Percentiles rank a stretch among this genome's conserved stretches.
phyloP scores from a whole-genome alignment of 2,888 invertebrate species.

The Ametastegia equiseti region DNA sequence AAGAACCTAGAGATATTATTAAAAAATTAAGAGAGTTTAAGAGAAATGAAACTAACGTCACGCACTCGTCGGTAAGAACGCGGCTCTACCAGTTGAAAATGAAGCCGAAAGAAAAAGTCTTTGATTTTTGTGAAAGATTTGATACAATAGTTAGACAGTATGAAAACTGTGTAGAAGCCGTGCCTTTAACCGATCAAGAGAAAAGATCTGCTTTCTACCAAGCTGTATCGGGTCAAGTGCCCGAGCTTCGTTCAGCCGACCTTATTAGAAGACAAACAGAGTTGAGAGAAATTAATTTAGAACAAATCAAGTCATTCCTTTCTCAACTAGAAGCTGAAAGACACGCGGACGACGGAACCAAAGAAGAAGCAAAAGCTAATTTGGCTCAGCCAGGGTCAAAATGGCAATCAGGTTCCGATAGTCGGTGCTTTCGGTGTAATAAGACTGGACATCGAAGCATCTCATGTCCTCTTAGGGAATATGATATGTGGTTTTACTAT shows the following conservation, averaged over 20 bases:
- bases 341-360: conserved; percentile 37
- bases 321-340: conserved; percentile 51
- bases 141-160: conserved; percentile 54
- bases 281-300: conserved; percentile 50
- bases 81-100: conserved; percentile 53
- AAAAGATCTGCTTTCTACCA: conserved; percentile 52
- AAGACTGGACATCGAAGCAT: too few relatives aligned
- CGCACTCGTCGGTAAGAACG: conserved; percentile 52
- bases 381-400: conserved; percentile 2
- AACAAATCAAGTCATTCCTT: conserved; percentile 52
- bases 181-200: conserved; percentile 53
- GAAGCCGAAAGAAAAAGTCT: conserved; percentile 53
- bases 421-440: too few relatives aligned
- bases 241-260: conserved; percentile 48
- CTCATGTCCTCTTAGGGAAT: too few relatives aligned
- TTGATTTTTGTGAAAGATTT: conserved; percentile 54
- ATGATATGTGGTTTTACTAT: too few relatives aligned
- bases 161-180: conserved; percentile 50
- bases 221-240: conserved; percentile 47
- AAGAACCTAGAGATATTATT: conserved; percentile 54
- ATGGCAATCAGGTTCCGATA: conserved; percentile 33
- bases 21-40: conserved; percentile 48
- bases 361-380: conserved; percentile 28
- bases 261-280: conserved; percentile 41
- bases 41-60: conserved; percentile 52